Evolutionary conservation across 1,140 invertebrate genomes (phyloP).

Genomic region (Drosophila guanche): DNA sequence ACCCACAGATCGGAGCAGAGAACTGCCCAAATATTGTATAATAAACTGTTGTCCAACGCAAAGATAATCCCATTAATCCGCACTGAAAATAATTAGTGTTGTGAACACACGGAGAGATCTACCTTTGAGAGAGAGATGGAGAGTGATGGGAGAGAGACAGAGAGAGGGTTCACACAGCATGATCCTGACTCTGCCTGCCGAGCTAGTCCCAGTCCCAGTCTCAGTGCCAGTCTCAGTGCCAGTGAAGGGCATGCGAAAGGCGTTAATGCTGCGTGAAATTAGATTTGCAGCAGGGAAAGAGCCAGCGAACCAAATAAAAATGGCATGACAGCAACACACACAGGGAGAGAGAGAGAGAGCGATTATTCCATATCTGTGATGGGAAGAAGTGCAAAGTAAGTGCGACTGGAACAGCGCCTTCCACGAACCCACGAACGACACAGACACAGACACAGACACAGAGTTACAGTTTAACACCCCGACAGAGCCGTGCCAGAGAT

Average conservation of each 20-base stretch:
- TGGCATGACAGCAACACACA: constrained; percentile 25
- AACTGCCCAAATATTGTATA: constrained; percentile 74
- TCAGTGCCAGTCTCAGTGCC: too few species aligned
- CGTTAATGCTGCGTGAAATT: constrained; percentile 83
- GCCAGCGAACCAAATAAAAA: constrained; percentile 33
- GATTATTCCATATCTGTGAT: constrained; percentile 27
- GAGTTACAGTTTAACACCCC: constrained; percentile 83
- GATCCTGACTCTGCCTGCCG: constrained; percentile 34
- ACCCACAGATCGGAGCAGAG: constrained; percentile 40
- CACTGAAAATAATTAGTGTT: constrained; percentile 82
- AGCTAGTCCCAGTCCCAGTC: too few species aligned
- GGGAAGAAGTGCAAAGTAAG: constrained; percentile 28
- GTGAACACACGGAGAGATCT: constrained; percentile 65
- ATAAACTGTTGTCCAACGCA: constrained; percentile 76
- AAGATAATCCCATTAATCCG: constrained; percentile 82
- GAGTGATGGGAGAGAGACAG: constrained; percentile 10
- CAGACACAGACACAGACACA: too few species aligned
- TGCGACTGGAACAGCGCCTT: constrained; percentile 49
- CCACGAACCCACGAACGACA: constrained; percentile 42
- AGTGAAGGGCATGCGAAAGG: constrained; percentile 72
- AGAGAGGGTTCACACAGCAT: constrained; percentile 61
- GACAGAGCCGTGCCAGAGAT: constrained; percentile 52
- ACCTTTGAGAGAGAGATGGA: constrained; percentile 6
- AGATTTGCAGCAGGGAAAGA: constrained; percentile 74
- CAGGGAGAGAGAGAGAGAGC: constrained; percentile 13